Base-by-base conservation (phyloP, 2,888 invertebrate species). In the Cyrtodaria siliqua region DNA sequence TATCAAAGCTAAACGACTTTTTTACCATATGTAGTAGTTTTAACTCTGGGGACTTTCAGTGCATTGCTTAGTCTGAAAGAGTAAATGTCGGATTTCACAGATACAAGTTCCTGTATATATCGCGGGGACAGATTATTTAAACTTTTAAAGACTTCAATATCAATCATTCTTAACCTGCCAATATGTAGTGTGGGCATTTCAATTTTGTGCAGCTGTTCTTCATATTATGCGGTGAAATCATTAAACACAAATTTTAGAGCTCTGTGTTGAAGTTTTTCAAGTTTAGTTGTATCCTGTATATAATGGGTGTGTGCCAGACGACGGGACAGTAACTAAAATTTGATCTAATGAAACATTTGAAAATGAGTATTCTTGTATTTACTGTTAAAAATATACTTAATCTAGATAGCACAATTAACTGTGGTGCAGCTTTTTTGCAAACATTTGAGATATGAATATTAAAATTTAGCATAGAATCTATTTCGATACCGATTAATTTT, bases 1-100 rank as follows among this genome's bases (percentile, higher is more conserved):
- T 56, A 23, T 70, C 62, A 50, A 61, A 70, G 2, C 57, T 42
- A 38, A 63, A 70, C 1, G 18, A 52, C 20, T n/a, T 50, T 62
- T 18, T 62, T 55, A 26, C 70, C 56, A 57, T 70, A 63, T 20
- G 27, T 38, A 20, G 26, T 26, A 16, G 56, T 62, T 26, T 38
- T 47, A 1, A 70, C 55, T 18, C 16, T 24, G 27, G 70, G 60
- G 20, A 68, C 23, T 12, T 61, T 18, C 2, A 50, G 16, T 4
- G 26, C 26, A 29, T 59, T 53, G 2, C 47, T 44, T 53, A 38
- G 55, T 49, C 55, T 69, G 56, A 44, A 61, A 69, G 33, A 55
- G 23, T 69, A 55, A n/a, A n/a, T 23, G 20, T 18, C 16, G 49
- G 53, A 18, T 33, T 49, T 38, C 23, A 18, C 1, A 67, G 2